Evolutionary conservation across 1,140 invertebrate genomes (phyloP).

Genomic region (Diplogasteroides magnus): DNA sequence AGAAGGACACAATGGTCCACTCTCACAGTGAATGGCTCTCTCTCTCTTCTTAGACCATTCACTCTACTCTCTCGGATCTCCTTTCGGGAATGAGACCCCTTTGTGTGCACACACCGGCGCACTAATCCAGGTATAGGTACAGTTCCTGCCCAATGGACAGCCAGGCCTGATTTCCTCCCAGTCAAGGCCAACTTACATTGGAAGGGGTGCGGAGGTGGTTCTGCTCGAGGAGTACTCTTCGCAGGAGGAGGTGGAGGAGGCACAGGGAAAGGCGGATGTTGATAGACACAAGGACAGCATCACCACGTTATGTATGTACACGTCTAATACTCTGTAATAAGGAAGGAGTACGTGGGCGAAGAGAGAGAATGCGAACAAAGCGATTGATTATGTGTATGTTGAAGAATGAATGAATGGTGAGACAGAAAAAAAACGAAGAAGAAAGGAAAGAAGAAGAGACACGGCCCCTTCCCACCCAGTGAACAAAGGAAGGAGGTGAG

Average conservation of each 20-base stretch:
- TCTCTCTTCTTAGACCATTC: background rate
- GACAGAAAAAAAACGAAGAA: background rate
- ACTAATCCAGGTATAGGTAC: background rate
- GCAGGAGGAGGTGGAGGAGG: background rate
- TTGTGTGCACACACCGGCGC: no score
- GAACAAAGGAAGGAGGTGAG: background rate
- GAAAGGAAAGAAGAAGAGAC: background rate
- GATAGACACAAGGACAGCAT: slow-evolving; percentile 14
- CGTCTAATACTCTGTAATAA: slow-evolving; percentile 1
- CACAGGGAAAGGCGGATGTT: background rate
- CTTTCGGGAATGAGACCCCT: no score
- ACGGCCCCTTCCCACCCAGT: background rate
- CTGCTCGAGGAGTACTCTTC: slow-evolving; percentile 1
- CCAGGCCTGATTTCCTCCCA: background rate
- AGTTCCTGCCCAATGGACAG: no score
- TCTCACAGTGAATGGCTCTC: background rate
- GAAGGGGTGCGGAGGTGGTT: slow-evolving; percentile 8
- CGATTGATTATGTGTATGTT: no score
- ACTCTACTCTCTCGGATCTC: background rate
- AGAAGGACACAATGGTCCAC: no score
- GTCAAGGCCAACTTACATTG: slow-evolving; percentile 1
- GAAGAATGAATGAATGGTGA: background rate
- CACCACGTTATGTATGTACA: background rate
- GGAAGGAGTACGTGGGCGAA: background rate
- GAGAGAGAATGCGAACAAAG: no score